Evolutionary conservation across 1,140 invertebrate species (phyloP).

Genomic region (Mercenaria mercenaria): DNA sequence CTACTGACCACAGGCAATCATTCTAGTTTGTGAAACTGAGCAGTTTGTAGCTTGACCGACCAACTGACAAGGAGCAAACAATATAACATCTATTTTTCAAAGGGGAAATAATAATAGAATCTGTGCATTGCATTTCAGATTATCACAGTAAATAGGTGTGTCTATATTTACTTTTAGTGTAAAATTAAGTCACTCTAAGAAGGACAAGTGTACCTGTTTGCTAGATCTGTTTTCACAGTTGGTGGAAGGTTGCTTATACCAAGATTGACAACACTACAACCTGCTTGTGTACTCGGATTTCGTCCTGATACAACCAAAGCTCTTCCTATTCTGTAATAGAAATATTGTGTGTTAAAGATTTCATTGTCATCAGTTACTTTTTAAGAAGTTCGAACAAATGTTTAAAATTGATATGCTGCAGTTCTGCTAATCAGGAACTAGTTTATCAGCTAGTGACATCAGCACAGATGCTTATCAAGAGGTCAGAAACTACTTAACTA

Average conservation of each 20-base stretch:
- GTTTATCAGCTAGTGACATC: background rate
- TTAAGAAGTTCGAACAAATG: background rate
- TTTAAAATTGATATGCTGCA: background rate
- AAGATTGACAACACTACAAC: conserved; percentile 57
- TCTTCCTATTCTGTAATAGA: conserved; percentile 49
- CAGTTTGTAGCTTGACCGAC: too few relatives aligned
- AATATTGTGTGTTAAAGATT: too few relatives aligned
- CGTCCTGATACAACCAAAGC: conserved; percentile 51
- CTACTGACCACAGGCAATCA: too few relatives aligned
- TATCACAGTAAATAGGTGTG: background rate
- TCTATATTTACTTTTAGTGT: too few relatives aligned
- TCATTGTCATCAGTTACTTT: too few relatives aligned
- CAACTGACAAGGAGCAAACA: too few relatives aligned
- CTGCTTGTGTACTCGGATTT: conserved; percentile 38
- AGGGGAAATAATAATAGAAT: background rate
- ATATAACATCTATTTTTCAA: background rate
- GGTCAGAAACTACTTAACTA: too few relatives aligned
- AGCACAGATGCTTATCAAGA: too few relatives aligned
- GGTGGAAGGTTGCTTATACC: conserved; percentile 55
- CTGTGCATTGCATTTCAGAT: too few relatives aligned
- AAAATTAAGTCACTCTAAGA: too few relatives aligned
- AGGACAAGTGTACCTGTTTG: conserved; percentile 67
- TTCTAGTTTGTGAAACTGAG: too few relatives aligned
- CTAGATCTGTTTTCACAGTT: conserved; percentile 61
- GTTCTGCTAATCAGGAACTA: background rate